Evolutionary conservation across 2,888 invertebrate species (phyloP), one percentile per base, ranked within the genome.

Genomic region (Athalia rosae): DNA sequence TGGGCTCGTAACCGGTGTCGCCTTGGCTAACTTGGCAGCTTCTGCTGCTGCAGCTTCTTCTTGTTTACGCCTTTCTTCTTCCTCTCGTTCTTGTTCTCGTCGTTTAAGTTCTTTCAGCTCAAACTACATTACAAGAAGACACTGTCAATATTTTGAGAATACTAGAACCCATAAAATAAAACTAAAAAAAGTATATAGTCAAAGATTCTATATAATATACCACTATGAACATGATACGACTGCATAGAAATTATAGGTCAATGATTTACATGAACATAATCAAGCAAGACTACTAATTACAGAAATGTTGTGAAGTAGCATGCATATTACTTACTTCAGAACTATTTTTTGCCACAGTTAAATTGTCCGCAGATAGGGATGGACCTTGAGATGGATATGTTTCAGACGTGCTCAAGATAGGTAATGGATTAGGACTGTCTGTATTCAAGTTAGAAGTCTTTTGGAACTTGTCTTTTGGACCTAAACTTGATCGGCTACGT

Each of bases 51-150:
- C 95, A 50, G 95, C 95, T 81, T 95, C 94, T 87, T 97, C 96
- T 81, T 91, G 91, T 81, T 92, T 91, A 76, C 92, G 92, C 81
- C 92, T 91, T 83, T 93, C 93, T 81, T 93, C 92, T 79, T 93
- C 93, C 85, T 93, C 94, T 78, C 92, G 92, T 84, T 93, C 92
- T 86, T 93, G 93, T 90, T 96, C 95, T 81, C 96, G 93, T 86
- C 96, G 93, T 91, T 97, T 96, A 92, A 97, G 93, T 92, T 99
- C 98, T 91, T 97, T 97, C 92, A 99, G 93, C 93, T 99, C 99
- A 92, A 97, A 98, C 98, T 99, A 91, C 28, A 90, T 64, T 78
- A 76, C 47, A 28, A 73, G 43, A 81, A 67, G 47, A 43, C 43
- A 4, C 8, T 4, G 4, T 58, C 7, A 56, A 13, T 71, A 11